Evolutionary conservation across 2,113 vertebrate genomes (phyloP).

Genomic region (Daubentonia madagascariensis): DNA sequence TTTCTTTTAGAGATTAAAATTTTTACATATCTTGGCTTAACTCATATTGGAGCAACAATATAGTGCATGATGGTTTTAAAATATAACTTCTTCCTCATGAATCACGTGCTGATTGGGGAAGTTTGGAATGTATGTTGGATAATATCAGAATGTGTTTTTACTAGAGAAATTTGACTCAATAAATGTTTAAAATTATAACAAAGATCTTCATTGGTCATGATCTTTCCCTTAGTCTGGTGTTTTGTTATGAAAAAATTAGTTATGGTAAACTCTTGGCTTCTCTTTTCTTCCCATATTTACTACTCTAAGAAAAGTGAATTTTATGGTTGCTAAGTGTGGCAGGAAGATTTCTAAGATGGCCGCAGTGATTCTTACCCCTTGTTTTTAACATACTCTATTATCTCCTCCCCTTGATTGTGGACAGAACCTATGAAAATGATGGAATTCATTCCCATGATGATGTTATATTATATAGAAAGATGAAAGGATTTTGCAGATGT

Average conservation of each 20-base stretch:
- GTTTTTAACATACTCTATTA: not conserved
- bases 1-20: not conserved
- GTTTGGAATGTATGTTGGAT: not conserved
- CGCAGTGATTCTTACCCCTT: not conserved
- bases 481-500: not conserved
- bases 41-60: not conserved
- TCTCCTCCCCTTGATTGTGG: not conserved
- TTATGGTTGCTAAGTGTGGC: not conserved
- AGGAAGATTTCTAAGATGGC: not conserved
- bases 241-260: not conserved
- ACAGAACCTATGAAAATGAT: not conserved
- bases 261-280: not conserved
- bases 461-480: not conserved
- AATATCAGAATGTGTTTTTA: not conserved
- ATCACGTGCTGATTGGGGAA: not conserved
- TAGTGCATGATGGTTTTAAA: not conserved
- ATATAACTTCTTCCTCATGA: not conserved
- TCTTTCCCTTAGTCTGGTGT: not conserved
- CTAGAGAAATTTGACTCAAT: not conserved
- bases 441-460: not conserved
- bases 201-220: not conserved
- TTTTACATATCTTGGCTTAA: not conserved
- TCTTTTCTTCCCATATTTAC: not conserved
- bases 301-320: not conserved
- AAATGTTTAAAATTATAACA: not conserved